Evolutionary conservation across 2,797 vertebrate species (phyloP), one percentile per base, ranked within the genome.

Genomic region (Danio aesculapii): DNA sequence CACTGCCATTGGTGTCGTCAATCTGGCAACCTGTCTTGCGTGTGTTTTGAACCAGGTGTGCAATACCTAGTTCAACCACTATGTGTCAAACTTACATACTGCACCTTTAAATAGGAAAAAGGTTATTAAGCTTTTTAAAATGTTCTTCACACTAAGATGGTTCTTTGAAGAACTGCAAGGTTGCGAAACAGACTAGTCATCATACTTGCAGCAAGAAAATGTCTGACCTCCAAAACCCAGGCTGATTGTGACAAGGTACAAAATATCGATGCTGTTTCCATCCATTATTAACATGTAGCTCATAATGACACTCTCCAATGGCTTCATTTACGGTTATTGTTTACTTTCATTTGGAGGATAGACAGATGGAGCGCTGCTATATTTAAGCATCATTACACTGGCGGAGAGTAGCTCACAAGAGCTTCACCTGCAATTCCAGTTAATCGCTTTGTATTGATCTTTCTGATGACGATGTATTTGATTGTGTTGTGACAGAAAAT

Each of bases 401-500:
- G 46, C 12, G n/a, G 41, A 69, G 53, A 43, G 55, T 4, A 61
- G 44, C 16, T 61, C 46, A 46, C 17, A 14, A 74, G 46, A 76
- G 64, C 49, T 76, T 50, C 6, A 11, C 62, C 57, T 68, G 47
- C 67, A 58, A 82, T 63, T 64, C 55, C 72, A 70, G 81, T 43
- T 87, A 80, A 83, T 81, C 61, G 79, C 8, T 55, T 11, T 47
- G 62, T 83, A 87, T 87, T 46, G 85, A 85, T 85, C 77, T 76
- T 39, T 4, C 81, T 68, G 79, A 85, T 77, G 81, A 67, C 46
- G 52, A 52, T 5, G 71, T 69, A 85, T 81, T 84, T 83, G 73
- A 85, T 88, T 88, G 86, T 84, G 85, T 88, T 86, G 73, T 87
- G 86, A 88, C 86, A 88, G 86, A 81, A 88, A 88, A 86, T 90